Conservation (phyloP, 2,113 vertebrate genomes). For the Anolis carolinensis region DNA sequence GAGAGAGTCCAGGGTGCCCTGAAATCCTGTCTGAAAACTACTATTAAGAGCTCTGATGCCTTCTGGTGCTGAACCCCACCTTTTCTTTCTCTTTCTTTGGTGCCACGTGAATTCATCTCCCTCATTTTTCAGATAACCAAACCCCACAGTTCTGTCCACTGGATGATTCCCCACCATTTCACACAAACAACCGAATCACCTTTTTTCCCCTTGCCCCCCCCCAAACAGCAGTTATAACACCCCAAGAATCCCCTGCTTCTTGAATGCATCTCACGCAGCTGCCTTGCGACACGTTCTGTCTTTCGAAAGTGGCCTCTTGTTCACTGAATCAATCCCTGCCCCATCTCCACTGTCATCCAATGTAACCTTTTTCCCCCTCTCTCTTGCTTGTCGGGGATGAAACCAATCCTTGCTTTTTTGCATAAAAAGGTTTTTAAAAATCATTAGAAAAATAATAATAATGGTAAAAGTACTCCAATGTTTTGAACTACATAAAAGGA, state of each 20-base stretch:
- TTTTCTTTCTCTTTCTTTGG: background rate
- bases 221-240: background rate
- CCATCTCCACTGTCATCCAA: background rate
- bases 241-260: background rate
- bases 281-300: conserved; percentile 38
- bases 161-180: background rate
- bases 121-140: conserved; percentile 14
- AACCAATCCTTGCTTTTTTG: conserved; percentile 21
- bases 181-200: background rate
- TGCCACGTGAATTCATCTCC: background rate
- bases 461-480: conserved; percentile 16
- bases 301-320: conserved; percentile 35
- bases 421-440: conserved; percentile 24
- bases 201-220: background rate
- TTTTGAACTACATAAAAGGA: conserved; percentile 14
- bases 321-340: conserved; percentile 1
- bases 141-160: background rate
- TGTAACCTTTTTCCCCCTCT: background rate
- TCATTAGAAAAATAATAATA: conserved; percentile 17
- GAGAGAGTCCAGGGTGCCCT: background rate
- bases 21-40: conserved; percentile 1
- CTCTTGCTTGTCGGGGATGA: conserved; percentile 29
- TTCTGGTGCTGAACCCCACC: conserved; percentile 28
- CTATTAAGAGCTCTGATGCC: background rate
- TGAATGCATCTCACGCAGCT: conserved; percentile 47